phyloP scores from a whole-genome alignment of 2,888 invertebrate species.

The Spisula subtruncata region DNA sequence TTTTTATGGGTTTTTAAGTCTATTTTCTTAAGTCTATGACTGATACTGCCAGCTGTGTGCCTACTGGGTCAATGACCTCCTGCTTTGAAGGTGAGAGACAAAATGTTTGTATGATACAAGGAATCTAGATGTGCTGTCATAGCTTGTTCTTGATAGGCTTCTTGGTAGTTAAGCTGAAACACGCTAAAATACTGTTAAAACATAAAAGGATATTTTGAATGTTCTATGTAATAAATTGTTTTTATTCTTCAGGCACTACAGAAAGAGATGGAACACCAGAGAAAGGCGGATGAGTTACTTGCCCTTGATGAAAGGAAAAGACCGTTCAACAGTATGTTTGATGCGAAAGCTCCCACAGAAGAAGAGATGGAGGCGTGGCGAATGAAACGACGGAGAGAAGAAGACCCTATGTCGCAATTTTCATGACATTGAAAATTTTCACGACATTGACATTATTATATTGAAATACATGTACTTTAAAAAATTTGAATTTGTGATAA shows the following conservation, averaged over 20 bases:
- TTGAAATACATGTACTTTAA: too few relatives aligned
- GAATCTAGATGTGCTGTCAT: too few relatives aligned
- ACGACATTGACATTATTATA: constrained; percentile 54
- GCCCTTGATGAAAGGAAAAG: constrained; percentile 96
- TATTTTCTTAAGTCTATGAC: too few relatives aligned
- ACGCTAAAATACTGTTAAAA: too few relatives aligned
- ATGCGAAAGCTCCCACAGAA: constrained; percentile 94
- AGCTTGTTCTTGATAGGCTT: too few relatives aligned
- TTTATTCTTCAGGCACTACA: constrained; percentile 81
- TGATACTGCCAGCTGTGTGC: too few relatives aligned
- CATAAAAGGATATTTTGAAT: too few relatives aligned
- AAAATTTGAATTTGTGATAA: not conserved
- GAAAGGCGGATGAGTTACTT: constrained; percentile 91
- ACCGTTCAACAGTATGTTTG: constrained; percentile 94
- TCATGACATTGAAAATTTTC: constrained; percentile 71
- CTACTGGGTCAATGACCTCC: too few relatives aligned
- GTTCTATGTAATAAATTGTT: not conserved
- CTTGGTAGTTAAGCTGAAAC: too few relatives aligned
- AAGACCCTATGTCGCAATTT: constrained; percentile 94
- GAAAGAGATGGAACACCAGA: constrained; percentile 83
- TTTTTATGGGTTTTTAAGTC: too few relatives aligned
- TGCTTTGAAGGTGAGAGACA: too few relatives aligned
- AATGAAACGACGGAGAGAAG: constrained; percentile 91
- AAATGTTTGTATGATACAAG: too few relatives aligned
- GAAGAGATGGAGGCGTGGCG: constrained; percentile 98